Evolutionary conservation across 2,113 vertebrate species (phyloP).

Genomic region (Alethe diademata): DNA sequence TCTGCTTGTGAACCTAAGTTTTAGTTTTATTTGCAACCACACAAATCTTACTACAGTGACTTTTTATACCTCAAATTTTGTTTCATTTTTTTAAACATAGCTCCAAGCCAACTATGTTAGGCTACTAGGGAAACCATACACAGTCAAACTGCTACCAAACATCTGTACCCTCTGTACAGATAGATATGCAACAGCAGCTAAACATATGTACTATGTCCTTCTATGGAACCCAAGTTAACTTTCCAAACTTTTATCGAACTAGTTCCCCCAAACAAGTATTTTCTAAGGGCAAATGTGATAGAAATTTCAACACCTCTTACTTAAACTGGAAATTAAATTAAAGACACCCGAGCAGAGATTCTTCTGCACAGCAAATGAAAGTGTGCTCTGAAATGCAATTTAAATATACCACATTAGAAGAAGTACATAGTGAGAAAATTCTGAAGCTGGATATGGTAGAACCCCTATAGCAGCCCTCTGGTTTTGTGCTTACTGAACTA

Average conservation of each 20-base stretch:
- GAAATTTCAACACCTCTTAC: neutral
- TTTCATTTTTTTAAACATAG: neutral
- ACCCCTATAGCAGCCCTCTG: neutral
- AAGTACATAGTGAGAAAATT: neutral
- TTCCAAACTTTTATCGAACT: neutral
- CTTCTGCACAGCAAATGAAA: neutral
- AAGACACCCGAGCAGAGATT: neutral
- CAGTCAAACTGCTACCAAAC: neutral
- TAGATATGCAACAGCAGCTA: neutral
- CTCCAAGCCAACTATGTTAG: neutral
- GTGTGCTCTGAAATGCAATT: neutral
- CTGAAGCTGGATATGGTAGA: neutral
- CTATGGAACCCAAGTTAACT: neutral
- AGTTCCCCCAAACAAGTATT: neutral
- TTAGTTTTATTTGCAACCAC: neutral
- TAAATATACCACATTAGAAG: neutral
- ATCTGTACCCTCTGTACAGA: neutral
- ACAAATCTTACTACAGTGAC: neutral
- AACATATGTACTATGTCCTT: neutral
- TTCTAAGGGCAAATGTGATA: neutral
- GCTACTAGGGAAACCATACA: neutral
- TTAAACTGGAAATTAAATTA: neutral
- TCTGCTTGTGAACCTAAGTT: neutral
- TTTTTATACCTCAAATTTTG: neutral
- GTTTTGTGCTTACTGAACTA: neutral